phyloP scores from a whole-genome alignment of 2,113 vertebrate species.

The Lutjanus erythropterus region DNA sequence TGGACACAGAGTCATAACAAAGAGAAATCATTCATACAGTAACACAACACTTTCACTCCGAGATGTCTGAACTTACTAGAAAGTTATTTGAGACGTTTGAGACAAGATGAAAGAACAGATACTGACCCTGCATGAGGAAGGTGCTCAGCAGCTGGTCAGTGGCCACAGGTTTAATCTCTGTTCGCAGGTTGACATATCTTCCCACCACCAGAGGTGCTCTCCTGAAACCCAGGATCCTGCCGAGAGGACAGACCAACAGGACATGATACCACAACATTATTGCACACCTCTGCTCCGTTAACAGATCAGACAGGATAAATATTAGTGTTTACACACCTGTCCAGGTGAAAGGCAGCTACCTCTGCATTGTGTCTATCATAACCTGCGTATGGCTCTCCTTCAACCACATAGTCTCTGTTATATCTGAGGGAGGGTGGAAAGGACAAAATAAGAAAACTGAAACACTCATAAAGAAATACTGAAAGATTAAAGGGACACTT shows the following conservation, averaged over 20 bases:
- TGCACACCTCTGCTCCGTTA: background rate
- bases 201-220: constrained; percentile 96
- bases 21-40: background rate
- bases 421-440: constrained; percentile 85
- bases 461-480: background rate
- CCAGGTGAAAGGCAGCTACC: constrained; percentile 97
- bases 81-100: background rate
- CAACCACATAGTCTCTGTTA: constrained; percentile 92
- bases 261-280: background rate
- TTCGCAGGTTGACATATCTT: constrained; percentile 93
- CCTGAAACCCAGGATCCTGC: constrained; percentile 96
- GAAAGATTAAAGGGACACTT: no score
- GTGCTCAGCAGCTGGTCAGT: constrained; percentile 96
- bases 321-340: constrained; percentile 86
- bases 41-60: background rate
- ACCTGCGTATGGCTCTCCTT: constrained; percentile 96
- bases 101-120: background rate
- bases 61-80: background rate
- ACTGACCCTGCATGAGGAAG: constrained; percentile 93
- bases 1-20: background rate
- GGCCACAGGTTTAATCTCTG: constrained; percentile 95
- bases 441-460: background rate
- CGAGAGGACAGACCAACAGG: background rate
- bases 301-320: background rate
- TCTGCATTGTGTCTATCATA: constrained; percentile 98